Base-by-base conservation (phyloP, 2,888 invertebrate species). In the Autographa gamma region DNA sequence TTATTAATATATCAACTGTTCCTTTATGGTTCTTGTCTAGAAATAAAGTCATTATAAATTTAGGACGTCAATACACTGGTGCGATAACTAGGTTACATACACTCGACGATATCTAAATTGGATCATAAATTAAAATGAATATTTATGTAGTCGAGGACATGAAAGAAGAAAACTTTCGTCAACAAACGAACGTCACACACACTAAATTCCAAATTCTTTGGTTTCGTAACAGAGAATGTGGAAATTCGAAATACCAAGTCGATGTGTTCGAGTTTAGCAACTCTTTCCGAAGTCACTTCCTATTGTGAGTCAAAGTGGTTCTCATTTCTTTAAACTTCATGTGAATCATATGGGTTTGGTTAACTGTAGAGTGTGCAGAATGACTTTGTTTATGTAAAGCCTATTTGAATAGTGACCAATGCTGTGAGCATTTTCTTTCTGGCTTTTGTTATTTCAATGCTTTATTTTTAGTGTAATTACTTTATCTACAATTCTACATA, bases 291-390 rank as follows among this genome's bases (percentile, higher is more conserved):
- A 56, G 2, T 58, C 16, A 62, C 71, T 80, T 82, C 82, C 82
- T 81, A 71, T 77, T 81, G 73, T 81, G 81, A 81, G 66, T 81
- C 82, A 81, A 81, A 73, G 69, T 58, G 60, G 38, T 68, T 54
- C 31, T 68, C 69, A 66, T 72, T 25, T 2, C 25, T 25, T 48
- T 71, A 65, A 52, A 19, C 58, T 60, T 19, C n/a, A 25, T 66
- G 69, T 80, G 79, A 81, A 18, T 81, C 82, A 81, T 19, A 38
- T 9, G 34, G 9, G 68, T 72, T 76, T 72, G 54, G 61, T 72
- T 31, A 66, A 54, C 48, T 43, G 9, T 41, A 38, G 31, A 63
- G 32, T 68, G 56, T 41, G 19, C 66, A 13, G 38, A 31, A 62
- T 59, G 59, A 31, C 60, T 64, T 66, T 18, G 34, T 69, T 74